Evolutionary conservation across 2,888 invertebrate species (phyloP).

Genomic region (Ashinkailepas kermadecensis): DNA sequence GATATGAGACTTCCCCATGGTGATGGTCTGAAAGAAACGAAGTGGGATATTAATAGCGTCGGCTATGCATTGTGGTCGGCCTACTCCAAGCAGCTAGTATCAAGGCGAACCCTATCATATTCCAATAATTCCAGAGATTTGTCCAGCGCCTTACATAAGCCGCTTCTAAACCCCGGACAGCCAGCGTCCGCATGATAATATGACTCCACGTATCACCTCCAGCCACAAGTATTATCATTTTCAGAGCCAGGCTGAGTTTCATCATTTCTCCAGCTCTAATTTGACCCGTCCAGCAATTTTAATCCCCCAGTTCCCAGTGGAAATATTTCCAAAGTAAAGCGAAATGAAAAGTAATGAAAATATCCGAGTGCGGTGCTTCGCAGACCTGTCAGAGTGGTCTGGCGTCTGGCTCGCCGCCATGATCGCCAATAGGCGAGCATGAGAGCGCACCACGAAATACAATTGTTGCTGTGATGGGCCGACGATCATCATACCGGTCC

Average conservation of each 20-base stretch:
- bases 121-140: neutral
- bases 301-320: slow-evolving; percentile 4
- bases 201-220: neutral
- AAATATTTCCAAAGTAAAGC: slow-evolving; percentile 15
- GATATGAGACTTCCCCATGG: neutral
- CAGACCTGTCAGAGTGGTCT: neutral
- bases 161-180: neutral
- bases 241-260: neutral
- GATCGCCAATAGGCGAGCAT: neutral
- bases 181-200: neutral
- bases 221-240: neutral
- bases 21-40: neutral
- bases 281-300: slow-evolving; percentile 2
- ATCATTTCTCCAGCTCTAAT: slow-evolving; percentile 18
- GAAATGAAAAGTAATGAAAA: slow-evolving; percentile 19
- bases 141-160: neutral
- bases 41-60: no score
- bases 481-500: no score
- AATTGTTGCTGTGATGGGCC: no score
- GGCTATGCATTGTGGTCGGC: no score
- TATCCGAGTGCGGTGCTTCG: neutral
- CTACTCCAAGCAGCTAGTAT: no score
- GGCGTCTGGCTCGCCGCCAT: neutral
- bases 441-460: neutral
- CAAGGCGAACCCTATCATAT: neutral